These are phyloP conservation scores for Syrista parreyssii DNA, from an alignment of 2,888 invertebrate species.

Conservation along the genomic window DNA sequence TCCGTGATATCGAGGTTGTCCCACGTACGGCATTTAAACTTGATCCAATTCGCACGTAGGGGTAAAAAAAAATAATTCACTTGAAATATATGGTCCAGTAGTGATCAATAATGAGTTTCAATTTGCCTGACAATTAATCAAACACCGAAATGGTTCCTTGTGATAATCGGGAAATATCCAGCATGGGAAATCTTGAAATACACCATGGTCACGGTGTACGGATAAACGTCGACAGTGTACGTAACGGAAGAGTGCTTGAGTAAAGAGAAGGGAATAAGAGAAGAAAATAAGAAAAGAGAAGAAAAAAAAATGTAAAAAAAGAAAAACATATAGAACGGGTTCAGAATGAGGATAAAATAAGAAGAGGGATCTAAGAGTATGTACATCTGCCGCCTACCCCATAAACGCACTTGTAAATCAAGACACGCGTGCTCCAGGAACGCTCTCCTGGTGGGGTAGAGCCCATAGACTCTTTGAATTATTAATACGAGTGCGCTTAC, in stretches of 20 bases:
- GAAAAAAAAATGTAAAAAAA: slow-evolving; percentile 24
- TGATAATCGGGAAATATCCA: background rate
- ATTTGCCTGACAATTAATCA: background rate
- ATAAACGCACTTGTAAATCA: slow-evolving; percentile 60
- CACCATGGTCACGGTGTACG: slow-evolving; percentile 33
- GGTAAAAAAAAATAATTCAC: background rate
- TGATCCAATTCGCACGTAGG: background rate
- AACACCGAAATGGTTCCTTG: background rate
- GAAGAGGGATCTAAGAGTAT: background rate
- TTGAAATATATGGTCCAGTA: background rate
- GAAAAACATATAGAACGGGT: slow-evolving; percentile 18
- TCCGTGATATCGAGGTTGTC: background rate
- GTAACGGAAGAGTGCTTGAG: background rate
- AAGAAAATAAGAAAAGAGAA: slow-evolving; percentile 11
- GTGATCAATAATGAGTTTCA: background rate
- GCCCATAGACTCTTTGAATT: slow-evolving; percentile 50
- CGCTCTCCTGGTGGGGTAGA: slow-evolving; percentile 19
- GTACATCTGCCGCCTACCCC: slow-evolving; percentile 56
- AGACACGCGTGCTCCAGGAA: slow-evolving; percentile 42
- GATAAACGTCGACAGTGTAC: background rate
- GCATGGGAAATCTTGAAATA: slow-evolving; percentile 33
- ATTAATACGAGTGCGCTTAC: slow-evolving; percentile 56
- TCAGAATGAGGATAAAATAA: background rate
- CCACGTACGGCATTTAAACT: background rate
- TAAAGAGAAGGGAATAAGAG: no score